A percentile compares a stretch with the other conserved stretches of the same genome.
phyloP scores from a whole-genome alignment of 2,113 vertebrate genomes.

The Lasiurus cinereus region DNA sequence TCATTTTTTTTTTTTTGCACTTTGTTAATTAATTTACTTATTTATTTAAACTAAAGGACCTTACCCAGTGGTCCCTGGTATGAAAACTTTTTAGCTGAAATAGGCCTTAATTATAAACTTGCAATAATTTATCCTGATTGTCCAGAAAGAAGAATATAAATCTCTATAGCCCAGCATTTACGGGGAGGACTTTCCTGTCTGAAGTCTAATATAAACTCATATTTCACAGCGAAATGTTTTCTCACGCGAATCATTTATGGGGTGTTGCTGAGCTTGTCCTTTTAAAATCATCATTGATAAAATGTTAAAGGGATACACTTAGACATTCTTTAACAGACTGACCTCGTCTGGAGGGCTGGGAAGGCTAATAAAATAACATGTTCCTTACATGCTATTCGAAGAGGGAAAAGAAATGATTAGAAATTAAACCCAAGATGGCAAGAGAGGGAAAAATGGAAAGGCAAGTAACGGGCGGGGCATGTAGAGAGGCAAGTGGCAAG shows the following conservation, averaged over 20 bases:
- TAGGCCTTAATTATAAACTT: slow-evolving; percentile 79
- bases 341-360: not conserved
- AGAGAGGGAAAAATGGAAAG: not conserved
- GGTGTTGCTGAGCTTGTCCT: not conserved
- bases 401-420: not conserved
- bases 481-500: not conserved
- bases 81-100: slow-evolving; percentile 53
- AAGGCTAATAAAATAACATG: not conserved
- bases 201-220: slow-evolving; percentile 15
- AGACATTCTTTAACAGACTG: not conserved
- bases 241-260: slow-evolving; percentile 19
- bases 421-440: not conserved
- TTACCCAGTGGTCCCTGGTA: slow-evolving; percentile 31
- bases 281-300: slow-evolving; percentile 40
- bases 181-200: not conserved
- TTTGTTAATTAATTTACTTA: not conserved
- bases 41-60: not conserved
- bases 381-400: slow-evolving; percentile 6
- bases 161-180: slow-evolving; percentile 37
- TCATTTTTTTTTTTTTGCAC: slow-evolving; percentile 37
- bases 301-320: slow-evolving; percentile 6
- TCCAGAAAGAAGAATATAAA: slow-evolving; percentile 65
- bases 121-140: slow-evolving; percentile 63
- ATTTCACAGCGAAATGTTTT: slow-evolving; percentile 51
- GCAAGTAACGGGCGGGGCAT: not conserved